Evolutionary conservation across 2,113 vertebrate genomes (phyloP).

Genomic region (Balaeniceps rex): DNA sequence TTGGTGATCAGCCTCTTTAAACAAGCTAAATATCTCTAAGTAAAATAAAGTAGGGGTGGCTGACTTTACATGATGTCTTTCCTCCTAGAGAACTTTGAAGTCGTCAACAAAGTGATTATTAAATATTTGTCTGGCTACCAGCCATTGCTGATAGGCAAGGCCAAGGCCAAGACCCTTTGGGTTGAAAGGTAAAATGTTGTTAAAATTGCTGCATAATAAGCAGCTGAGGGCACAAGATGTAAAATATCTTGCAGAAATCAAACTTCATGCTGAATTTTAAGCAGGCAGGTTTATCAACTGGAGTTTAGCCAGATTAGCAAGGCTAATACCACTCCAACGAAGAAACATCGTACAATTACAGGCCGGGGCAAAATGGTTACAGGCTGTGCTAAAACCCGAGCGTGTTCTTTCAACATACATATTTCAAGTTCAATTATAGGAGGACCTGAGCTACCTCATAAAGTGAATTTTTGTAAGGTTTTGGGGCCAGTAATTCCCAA

Average conservation of each 20-base stretch:
- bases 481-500: background rate
- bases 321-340: background rate
- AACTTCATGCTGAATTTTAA: background rate
- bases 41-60: background rate
- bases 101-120: constrained; percentile 2
- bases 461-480: background rate
- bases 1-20: background rate
- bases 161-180: background rate
- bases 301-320: background rate
- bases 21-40: background rate
- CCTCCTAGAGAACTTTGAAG: background rate
- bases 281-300: background rate
- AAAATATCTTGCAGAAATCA: background rate
- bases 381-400: background rate
- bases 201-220: background rate
- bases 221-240: background rate
- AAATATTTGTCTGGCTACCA: background rate
- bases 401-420: background rate
- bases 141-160: background rate
- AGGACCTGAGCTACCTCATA: background rate
- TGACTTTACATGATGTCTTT: background rate
- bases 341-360: background rate
- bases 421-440: background rate
- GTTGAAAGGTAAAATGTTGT: background rate
- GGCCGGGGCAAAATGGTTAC: background rate